Evolutionary conservation across 1,140 invertebrate species (phyloP).

Genomic region (Druon quercuslanigerum): DNA sequence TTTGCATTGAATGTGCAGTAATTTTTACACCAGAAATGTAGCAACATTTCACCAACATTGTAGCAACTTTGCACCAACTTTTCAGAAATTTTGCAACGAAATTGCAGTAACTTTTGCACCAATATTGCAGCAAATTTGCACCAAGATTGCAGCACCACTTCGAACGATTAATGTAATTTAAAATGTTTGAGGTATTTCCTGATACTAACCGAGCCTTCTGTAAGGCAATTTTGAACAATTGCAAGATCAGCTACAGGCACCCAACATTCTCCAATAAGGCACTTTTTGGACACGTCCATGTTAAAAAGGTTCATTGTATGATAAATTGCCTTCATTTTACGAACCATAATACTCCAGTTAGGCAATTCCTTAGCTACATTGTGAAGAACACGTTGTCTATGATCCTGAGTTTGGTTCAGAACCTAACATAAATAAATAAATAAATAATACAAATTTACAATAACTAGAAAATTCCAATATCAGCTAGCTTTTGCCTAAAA

Average conservation of each 20-base stretch:
- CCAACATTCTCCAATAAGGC: conserved; percentile 99
- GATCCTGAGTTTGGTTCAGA: conserved; percentile 93
- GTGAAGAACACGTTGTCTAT: conserved; percentile 91
- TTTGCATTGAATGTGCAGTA: too few species aligned
- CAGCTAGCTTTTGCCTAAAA: not conserved
- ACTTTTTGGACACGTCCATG: conserved; percentile 95
- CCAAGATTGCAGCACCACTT: too few species aligned
- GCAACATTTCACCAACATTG: too few species aligned
- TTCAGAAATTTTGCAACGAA: too few species aligned
- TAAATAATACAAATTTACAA: not conserved
- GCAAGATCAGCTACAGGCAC: conserved; percentile 93
- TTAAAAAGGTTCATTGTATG: conserved; percentile 93
- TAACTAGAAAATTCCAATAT: not conserved
- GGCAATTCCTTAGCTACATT: conserved; percentile 94
- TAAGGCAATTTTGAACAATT: conserved; percentile 91
- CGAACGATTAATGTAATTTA: too few species aligned
- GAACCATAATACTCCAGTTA: conserved; percentile 95
- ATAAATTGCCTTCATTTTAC: conserved; percentile 96
- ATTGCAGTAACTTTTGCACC: too few species aligned
- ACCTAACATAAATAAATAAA: conserved; percentile 71
- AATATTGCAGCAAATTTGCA: too few species aligned
- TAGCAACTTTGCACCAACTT: too few species aligned
- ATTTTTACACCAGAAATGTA: too few species aligned
- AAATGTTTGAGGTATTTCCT: too few species aligned
- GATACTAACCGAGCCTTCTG: conserved; percentile 85